These are phyloP conservation scores for Dyspetes luteomarginatus DNA, from an alignment of 2,888 invertebrate genomes.

Conservation along the genomic window DNA sequence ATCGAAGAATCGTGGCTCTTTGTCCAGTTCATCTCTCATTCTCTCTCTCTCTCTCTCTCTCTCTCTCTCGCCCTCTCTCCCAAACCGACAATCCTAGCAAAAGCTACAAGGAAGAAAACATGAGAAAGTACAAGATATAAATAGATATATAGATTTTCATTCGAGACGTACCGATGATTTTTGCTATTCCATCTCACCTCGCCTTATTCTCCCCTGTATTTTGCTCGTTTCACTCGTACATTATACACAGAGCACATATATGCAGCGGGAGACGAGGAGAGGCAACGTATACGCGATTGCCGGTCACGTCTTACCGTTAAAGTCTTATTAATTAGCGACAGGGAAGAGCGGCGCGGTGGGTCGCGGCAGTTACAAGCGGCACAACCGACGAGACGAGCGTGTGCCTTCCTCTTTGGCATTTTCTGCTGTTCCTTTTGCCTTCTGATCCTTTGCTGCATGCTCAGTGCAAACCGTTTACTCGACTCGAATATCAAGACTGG, in stretches of 20 bases:
- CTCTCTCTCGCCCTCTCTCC: too few relatives aligned
- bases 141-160: not conserved
- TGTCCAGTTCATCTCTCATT: too few relatives aligned
- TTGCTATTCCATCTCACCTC: slow-evolving; percentile 12
- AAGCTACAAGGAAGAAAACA: slow-evolving; percentile 7
- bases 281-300: slow-evolving; percentile 52
- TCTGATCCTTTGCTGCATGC: slow-evolving; percentile 31
- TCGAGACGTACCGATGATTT: not conserved
- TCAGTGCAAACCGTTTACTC: slow-evolving; percentile 43
- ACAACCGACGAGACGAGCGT: slow-evolving; percentile 50
- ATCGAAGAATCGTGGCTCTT: slow-evolving; percentile 21
- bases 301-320: slow-evolving; percentile 70
- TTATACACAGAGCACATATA: not conserved
- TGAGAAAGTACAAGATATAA: slow-evolving; percentile 18
- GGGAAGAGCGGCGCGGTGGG: slow-evolving; percentile 67
- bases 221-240: not conserved
- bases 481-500: slow-evolving; percentile 53
- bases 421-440: slow-evolving; percentile 33
- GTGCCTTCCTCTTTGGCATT: slow-evolving; percentile 57
- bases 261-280: not conserved
- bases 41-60: too few relatives aligned
- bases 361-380: slow-evolving; percentile 65
- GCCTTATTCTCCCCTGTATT: not conserved
- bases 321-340: slow-evolving; percentile 73
- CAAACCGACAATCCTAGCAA: not conserved